Percentiles rank a stretch among this genome's conserved stretches.
These are phyloP conservation scores for Allobates femoralis DNA, from an alignment of 2,797 vertebrate genomes.

Conservation along the genomic window DNA sequence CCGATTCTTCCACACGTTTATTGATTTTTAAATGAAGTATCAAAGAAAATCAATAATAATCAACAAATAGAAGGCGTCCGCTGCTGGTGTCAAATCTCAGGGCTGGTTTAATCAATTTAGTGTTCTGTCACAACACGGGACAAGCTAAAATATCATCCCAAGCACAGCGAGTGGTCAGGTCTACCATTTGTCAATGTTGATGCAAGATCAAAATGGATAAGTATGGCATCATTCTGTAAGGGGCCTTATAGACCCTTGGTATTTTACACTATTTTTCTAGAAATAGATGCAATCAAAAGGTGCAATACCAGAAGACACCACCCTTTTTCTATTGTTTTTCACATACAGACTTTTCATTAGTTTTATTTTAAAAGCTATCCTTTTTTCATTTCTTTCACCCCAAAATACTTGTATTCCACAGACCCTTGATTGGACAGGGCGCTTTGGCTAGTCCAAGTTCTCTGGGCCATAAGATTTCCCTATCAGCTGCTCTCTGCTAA, in stretches of 20 bases:
- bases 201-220: slow-evolving; percentile 68
- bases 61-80: slow-evolving; percentile 93
- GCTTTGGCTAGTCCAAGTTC: background rate
- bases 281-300: background rate
- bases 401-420: background rate
- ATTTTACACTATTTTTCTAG: slow-evolving; percentile 63
- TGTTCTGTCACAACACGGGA: slow-evolving; percentile 82
- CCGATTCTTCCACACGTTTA: slow-evolving; percentile 89
- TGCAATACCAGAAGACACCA: background rate
- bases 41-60: slow-evolving; percentile 99
- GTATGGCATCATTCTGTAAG: slow-evolving; percentile 63
- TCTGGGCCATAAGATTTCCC: background rate
- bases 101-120: slow-evolving; percentile 85
- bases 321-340: too few species aligned
- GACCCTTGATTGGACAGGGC: background rate
- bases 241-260: slow-evolving; percentile 57
- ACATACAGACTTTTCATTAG: background rate
- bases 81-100: slow-evolving; percentile 82
- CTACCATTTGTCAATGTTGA: slow-evolving; percentile 78
- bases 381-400: background rate
- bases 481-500: too few species aligned
- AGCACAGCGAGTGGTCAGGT: slow-evolving; percentile 78
- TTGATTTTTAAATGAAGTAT: slow-evolving; percentile 99
- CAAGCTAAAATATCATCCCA: slow-evolving; percentile 79
- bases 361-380: background rate